Evolutionary conservation across 2,888 invertebrate genomes (phyloP).

Genomic region (Criorhina ranunculi): DNA sequence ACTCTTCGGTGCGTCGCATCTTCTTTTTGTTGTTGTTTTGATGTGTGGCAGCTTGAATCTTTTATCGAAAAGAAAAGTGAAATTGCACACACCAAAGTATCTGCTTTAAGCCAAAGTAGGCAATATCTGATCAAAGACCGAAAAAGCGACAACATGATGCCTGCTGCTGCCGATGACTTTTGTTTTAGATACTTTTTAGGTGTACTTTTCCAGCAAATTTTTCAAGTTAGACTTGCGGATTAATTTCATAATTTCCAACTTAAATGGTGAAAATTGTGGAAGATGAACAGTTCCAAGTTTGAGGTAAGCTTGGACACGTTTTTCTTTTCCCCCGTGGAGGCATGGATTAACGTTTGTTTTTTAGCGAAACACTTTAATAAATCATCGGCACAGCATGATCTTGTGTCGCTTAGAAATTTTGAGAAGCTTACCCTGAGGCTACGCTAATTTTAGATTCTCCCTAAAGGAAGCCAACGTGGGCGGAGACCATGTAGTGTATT

Average conservation of each 20-base stretch:
- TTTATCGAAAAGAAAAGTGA: conserved; percentile 43
- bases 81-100: conserved; percentile 29
- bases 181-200: not conserved
- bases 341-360: conserved; percentile 39
- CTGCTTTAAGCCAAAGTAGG: conserved; percentile 16
- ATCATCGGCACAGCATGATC: conserved; percentile 17
- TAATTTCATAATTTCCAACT: conserved; percentile 19
- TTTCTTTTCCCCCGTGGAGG: not conserved
- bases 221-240: conserved; percentile 6
- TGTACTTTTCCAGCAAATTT: not conserved
- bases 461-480: not conserved
- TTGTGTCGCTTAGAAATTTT: not conserved
- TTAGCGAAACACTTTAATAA: conserved; percentile 31
- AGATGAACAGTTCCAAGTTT: conserved; percentile 7
- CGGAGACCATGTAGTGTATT: not conserved
- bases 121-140: conserved; percentile 33
- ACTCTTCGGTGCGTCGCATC: conserved; percentile 25
- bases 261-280: conserved; percentile 9
- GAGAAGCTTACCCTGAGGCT: not conserved
- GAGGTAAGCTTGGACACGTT: not conserved
- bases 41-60: conserved; percentile 6
- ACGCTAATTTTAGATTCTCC: conserved; percentile 6
- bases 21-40: conserved; percentile 22
- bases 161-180: not conserved
- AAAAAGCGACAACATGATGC: conserved; percentile 8